phyloP scores from a whole-genome alignment of 1,140 invertebrate species.

The Rhopalosiphum maidis region DNA sequence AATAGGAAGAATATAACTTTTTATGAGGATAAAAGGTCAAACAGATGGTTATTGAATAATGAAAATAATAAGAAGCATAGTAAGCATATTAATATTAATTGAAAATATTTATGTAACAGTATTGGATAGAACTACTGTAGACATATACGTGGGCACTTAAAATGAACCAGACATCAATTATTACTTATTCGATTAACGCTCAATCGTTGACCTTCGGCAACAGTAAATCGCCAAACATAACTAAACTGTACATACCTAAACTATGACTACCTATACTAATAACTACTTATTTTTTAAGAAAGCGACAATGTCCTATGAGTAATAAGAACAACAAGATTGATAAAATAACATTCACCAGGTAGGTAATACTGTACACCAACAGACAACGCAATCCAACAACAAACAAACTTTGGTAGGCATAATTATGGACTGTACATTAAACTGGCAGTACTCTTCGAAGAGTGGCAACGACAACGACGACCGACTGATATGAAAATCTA shows the following conservation, averaged over 20 bases:
- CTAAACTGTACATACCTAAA: background rate
- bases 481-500: background rate
- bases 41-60: background rate
- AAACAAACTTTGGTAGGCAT: background rate
- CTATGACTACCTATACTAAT: background rate
- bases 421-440: background rate
- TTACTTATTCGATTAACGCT: background rate
- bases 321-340: background rate
- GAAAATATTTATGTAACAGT: slow-evolving; percentile 29
- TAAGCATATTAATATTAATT: background rate
- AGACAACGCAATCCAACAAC: background rate
- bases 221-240: background rate
- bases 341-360: too few species aligned
- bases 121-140: background rate
- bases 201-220: background rate
- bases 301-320: background rate
- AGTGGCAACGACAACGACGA: background rate
- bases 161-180: slow-evolving; percentile 5
- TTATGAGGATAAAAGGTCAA: background rate
- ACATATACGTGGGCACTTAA: background rate
- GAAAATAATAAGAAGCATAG: background rate
- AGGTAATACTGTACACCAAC: background rate
- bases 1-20: background rate
- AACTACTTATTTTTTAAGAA: background rate
- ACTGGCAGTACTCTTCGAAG: background rate